These are phyloP conservation scores for Drosophila sp. DNA, from an alignment of 1,140 invertebrate species.

Conservation along the genomic window DNA sequence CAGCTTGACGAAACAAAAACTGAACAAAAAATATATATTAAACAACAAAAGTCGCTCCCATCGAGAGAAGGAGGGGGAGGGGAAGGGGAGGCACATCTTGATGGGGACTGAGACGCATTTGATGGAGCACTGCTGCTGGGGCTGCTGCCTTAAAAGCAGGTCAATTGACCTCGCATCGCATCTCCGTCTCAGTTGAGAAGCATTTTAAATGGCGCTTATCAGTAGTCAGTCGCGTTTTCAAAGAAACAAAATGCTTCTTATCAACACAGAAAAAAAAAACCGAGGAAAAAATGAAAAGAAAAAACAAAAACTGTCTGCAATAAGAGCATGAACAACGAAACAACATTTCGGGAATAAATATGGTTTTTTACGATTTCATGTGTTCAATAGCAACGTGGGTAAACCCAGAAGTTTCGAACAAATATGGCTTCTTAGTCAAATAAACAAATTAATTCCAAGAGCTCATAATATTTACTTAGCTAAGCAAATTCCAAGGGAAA, in stretches of 20 bases:
- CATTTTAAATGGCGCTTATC: slow-evolving; percentile 54
- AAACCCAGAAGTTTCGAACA: too few relatives aligned
- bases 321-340: slow-evolving; percentile 13
- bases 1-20: slow-evolving; percentile 34
- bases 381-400: too few relatives aligned
- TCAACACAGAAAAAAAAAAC: slow-evolving; percentile 33
- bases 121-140: slow-evolving; percentile 13
- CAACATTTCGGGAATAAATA: slow-evolving; percentile 15
- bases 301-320: slow-evolving; percentile 19
- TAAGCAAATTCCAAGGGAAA: too few relatives aligned
- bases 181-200: slow-evolving; percentile 24
- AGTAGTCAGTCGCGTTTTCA: slow-evolving; percentile 40
- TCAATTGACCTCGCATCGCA: slow-evolving; percentile 56
- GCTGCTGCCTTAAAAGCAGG: slow-evolving; percentile 47
- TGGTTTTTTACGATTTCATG: not conserved
- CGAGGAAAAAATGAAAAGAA: slow-evolving; percentile 25
- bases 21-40: not conserved
- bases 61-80: not conserved
- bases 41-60: not conserved
- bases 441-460: too few relatives aligned
- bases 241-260: slow-evolving; percentile 51
- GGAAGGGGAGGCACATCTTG: slow-evolving; percentile 1
- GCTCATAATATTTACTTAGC: too few relatives aligned
- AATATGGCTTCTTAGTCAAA: too few relatives aligned
- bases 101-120: not conserved